Evolutionary conservation across 1,140 invertebrate species (phyloP).

Genomic region (Drepana arcuata): DNA sequence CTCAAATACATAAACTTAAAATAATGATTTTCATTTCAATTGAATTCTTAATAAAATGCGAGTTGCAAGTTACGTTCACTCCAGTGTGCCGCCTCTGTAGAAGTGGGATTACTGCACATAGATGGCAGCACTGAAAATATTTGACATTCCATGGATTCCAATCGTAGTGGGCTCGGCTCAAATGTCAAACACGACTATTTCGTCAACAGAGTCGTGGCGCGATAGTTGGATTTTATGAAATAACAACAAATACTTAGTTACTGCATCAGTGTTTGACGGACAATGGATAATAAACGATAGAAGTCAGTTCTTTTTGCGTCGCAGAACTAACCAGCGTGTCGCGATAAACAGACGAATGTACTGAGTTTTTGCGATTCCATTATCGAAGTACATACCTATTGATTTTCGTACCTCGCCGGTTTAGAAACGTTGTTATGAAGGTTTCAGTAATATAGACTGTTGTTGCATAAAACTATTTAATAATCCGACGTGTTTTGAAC

Average conservation of each 20-base stretch:
- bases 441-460: conserved; percentile 26
- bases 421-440: conserved; percentile 51
- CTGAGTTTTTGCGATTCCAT: conserved; percentile 44
- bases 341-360: conserved; percentile 31
- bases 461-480: no score
- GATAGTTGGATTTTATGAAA: conserved; percentile 68
- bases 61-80: conserved; percentile 12
- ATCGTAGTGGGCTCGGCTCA: conserved; percentile 69
- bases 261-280: conserved; percentile 42
- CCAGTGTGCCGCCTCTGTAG: conserved; percentile 45
- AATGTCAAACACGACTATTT: conserved; percentile 74
- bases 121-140: conserved; percentile 71
- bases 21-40: not conserved
- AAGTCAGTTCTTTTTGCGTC: conserved; percentile 32
- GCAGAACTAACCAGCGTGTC: conserved; percentile 24
- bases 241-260: conserved; percentile 62
- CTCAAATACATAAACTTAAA: not conserved
- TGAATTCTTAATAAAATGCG: not conserved
- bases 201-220: conserved; percentile 70
- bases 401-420: conserved; percentile 64
- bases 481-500: no score
- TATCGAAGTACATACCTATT: conserved; percentile 44
- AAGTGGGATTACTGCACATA: conserved; percentile 48
- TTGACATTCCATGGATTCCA: conserved; percentile 70
- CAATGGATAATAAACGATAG: conserved; percentile 53